phyloP scores from a whole-genome alignment of 2,888 invertebrate genomes.

The Balanococcus diminutus region DNA sequence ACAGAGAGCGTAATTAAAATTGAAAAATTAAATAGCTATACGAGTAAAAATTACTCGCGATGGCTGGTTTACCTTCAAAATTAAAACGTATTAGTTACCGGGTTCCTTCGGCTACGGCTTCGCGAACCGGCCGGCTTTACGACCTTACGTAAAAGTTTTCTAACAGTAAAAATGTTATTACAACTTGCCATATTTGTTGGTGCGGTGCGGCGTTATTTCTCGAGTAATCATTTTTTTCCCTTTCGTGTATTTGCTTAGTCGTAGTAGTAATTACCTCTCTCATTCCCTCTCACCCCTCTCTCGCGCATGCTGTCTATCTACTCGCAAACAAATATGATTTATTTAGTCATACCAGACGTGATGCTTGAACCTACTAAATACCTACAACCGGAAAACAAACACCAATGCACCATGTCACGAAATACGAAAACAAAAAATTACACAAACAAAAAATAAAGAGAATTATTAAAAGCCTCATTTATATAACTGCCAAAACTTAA shows the following conservation, averaged over 20 bases:
- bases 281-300: no score
- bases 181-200: background rate
- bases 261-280: background rate
- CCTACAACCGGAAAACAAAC: background rate
- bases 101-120: background rate
- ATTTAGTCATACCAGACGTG: background rate
- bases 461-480: background rate
- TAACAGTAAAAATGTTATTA: conserved; percentile 1
- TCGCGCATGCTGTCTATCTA: no score
- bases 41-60: background rate
- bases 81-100: conserved; percentile 5
- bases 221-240: background rate
- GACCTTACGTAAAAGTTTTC: conserved; percentile 22
- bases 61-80: conserved; percentile 3
- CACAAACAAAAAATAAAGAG: no score
- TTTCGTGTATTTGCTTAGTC: background rate
- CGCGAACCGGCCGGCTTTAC: conserved; percentile 25
- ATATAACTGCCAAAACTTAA: background rate
- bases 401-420: background rate
- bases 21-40: background rate
- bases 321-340: conserved; percentile 5
- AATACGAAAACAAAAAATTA: background rate
- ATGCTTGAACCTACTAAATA: background rate
- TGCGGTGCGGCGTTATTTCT: background rate
- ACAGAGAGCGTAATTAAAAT: conserved; percentile 12